Base-by-base conservation (phyloP, 2,888 invertebrate genomes). In the Callyntrura guangdongensis region DNA sequence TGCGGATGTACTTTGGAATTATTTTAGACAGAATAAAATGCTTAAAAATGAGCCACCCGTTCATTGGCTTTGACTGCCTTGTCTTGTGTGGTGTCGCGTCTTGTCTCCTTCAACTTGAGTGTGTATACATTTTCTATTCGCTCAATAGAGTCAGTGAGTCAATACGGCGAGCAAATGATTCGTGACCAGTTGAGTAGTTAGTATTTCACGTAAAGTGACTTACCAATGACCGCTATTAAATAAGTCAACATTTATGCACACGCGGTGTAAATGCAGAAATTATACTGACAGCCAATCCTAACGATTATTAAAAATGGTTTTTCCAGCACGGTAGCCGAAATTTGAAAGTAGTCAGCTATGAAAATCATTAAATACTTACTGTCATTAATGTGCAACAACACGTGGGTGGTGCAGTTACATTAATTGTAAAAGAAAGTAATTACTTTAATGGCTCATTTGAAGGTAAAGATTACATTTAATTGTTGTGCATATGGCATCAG, bases 131-230 rank as follows among this genome's bases (percentile, higher is more conserved):
- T 36, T 2, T 74, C 72, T 22, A 47, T 20, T 74, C 47, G 12
- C 67, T 69, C 22, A 61, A n/a, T 27, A 14, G 27, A 67, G n/a
- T 49, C 27, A 53, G 36, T 36, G 3, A 4, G 6, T 6, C 36
- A 36, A 36, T 6, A 56, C 9, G 36, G 27, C 67, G 84, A 53
- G 69, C 84, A 12, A 84, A 22, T n/a, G 56, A 59, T 22, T 89
- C 89, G 89, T 89, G 89, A 89, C 89, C 47, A 47, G 89, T 89
- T 59, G 53, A 77, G 67, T n/a, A 79, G 67, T 69, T 53, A 22
- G 20, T 56, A 49, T 83, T 84, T 69, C 67, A 12, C 5, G 9
- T 47, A 36, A 64, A 72, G 17, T 36, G 22, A 53, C 56, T 36
- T 72, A 14, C 17, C 12, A 27, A 69, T 59, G 72, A 59, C 53